A percentile compares a stretch with the other conserved stretches of the same genome.
phyloP scores from a whole-genome alignment of 2,113 vertebrate species.

The Odocoileus virginianus region DNA sequence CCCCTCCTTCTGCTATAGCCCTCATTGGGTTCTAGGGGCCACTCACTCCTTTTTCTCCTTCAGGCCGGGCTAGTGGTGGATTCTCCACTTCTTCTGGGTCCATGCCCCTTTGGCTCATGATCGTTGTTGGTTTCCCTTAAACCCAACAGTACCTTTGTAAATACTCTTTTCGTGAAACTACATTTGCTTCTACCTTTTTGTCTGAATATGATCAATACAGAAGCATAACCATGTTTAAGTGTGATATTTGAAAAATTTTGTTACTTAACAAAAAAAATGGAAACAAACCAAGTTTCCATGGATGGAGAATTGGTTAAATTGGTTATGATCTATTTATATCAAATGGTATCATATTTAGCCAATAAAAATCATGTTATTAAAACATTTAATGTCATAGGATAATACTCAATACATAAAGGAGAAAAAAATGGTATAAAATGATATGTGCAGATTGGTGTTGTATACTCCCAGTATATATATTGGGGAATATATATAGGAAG shows the following conservation, averaged over 20 bases:
- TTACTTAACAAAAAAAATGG: neutral
- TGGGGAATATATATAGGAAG: neutral
- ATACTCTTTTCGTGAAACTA: neutral
- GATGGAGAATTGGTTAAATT: neutral
- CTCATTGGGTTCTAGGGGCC: neutral
- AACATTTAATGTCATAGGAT: neutral
- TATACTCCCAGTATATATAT: neutral
- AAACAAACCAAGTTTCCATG: neutral
- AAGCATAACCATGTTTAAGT: neutral
- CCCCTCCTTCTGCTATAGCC: neutral
- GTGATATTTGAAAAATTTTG: neutral
- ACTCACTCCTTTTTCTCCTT: neutral
- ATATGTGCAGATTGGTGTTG: neutral
- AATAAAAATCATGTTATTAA: conserved; percentile 19
- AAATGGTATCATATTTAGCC: neutral
- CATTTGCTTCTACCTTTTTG: neutral
- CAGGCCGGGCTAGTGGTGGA: too few relatives aligned
- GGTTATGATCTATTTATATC: neutral
- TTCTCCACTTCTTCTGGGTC: neutral
- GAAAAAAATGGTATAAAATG: neutral
- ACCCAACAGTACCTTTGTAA: neutral
- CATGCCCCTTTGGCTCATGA: neutral
- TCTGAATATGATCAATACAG: neutral
- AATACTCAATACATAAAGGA: neutral
- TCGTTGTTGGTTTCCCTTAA: neutral